phyloP scores from a whole-genome alignment of 2,797 vertebrate genomes.

The Sylvia borin region DNA sequence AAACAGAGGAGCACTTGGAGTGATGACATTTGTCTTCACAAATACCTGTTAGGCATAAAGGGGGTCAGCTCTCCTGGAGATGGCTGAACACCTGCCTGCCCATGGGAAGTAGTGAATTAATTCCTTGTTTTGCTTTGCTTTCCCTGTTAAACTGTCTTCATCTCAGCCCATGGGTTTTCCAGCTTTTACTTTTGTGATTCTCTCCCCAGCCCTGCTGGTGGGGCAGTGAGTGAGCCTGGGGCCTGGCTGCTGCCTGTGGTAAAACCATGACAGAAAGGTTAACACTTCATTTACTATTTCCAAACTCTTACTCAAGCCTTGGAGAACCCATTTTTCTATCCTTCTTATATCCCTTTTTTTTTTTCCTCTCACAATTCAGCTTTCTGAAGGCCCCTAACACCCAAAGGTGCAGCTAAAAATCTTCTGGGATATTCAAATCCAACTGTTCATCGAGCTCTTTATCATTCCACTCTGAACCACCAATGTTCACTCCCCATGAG shows the following conservation, averaged over 20 bases:
- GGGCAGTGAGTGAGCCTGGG: not conserved
- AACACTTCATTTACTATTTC: not conserved
- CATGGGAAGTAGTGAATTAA: not conserved
- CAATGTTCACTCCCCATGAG: not conserved
- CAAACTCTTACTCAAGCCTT: not conserved
- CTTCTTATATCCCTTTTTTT: not conserved
- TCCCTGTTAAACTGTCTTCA: not conserved
- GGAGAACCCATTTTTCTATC: not conserved
- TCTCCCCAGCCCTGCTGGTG: not conserved
- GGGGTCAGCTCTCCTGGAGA: not conserved
- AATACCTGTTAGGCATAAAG: fast-evolving
- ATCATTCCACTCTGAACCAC: not conserved
- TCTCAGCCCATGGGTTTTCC: not conserved
- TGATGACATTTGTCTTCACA: not conserved
- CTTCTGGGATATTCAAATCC: not conserved
- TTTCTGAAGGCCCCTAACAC: not conserved
- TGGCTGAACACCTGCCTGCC: not conserved
- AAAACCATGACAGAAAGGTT: not conserved
- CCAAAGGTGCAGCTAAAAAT: not conserved
- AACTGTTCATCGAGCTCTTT: not conserved
- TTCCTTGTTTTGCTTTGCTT: not conserved
- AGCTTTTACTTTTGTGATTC: not conserved
- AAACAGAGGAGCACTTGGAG: not conserved
- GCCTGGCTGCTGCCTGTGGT: not conserved
- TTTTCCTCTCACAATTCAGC: not conserved